These are phyloP conservation scores for Pogona vitticeps DNA, from an alignment of 2,113 vertebrate species.

Conservation along the genomic window DNA sequence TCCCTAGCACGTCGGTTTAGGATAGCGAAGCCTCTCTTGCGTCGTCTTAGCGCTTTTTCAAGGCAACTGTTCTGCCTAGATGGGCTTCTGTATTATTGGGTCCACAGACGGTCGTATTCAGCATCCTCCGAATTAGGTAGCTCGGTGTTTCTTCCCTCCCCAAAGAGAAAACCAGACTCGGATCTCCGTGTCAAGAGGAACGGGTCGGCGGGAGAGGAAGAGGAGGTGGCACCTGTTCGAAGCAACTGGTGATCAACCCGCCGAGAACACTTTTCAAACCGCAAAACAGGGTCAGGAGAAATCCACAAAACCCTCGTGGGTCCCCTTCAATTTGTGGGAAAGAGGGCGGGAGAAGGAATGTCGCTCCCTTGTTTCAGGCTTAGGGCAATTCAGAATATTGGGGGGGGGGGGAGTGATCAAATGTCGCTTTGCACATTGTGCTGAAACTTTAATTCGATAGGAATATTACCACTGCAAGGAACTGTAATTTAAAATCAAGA, in stretches of 20 bases:
- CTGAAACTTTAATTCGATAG: no score
- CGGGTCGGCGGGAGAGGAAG: no score
- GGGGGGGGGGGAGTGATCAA: not conserved
- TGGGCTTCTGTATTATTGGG: no score
- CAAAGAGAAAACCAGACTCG: no score
- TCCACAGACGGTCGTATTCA: no score
- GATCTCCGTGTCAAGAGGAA: not conserved
- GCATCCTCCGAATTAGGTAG: not conserved
- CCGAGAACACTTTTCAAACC: not conserved
- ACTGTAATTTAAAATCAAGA: no score
- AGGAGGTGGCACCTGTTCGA: not conserved
- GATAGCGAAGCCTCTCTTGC: not conserved
- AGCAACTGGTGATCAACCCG: not conserved
- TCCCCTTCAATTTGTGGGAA: not conserved
- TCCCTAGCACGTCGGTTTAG: not conserved
- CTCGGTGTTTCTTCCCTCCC: no score
- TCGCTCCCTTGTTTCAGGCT: not conserved
- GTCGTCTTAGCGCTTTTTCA: not conserved
- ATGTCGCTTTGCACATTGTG: no score
- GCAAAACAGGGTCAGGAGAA: no score
- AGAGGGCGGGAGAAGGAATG: not conserved
- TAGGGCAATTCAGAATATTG: not conserved
- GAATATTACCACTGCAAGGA: no score
- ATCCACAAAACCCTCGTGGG: not conserved
- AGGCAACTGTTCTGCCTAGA: no score